A percentile compares a stretch with the other conserved stretches of the same genome.
These are phyloP conservation scores for Cryptosula pallasiana DNA, from an alignment of 2,888 invertebrate species.

Conservation along the genomic window DNA sequence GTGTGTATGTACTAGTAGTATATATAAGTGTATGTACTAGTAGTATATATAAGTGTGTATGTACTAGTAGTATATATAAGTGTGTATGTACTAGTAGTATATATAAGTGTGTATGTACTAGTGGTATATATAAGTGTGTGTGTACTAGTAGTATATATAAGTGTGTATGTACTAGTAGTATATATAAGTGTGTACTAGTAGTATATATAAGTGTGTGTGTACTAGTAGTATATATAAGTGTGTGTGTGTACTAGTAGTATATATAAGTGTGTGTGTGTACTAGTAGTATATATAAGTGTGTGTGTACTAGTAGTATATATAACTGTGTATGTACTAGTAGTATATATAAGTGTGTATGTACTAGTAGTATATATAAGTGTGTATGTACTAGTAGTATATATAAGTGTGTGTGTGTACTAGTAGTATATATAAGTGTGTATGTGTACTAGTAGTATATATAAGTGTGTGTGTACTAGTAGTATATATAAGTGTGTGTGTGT, in stretches of 20 bases:
- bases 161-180: neutral
- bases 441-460: too few relatives aligned
- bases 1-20: neutral
- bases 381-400: neutral
- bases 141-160: too few relatives aligned
- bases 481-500: neutral
- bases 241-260: too few relatives aligned
- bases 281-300: neutral
- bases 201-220: neutral
- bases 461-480: neutral
- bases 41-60: too few relatives aligned
- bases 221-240: conserved; percentile 72
- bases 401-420: too few relatives aligned
- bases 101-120: too few relatives aligned
- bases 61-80: neutral
- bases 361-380: neutral
- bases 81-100: neutral
- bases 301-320: neutral
- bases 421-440: conserved; percentile 65
- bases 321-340: too few relatives aligned
- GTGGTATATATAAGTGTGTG: conserved; percentile 57
- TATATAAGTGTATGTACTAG: too few relatives aligned
- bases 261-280: neutral
- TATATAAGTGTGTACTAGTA: neutral
- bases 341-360: neutral